A percentile compares a stretch with the other conserved stretches of the same genome.
These are phyloP conservation scores for Gallinago stenura DNA, from an alignment of 2,797 vertebrate species.

Conservation along the genomic window DNA sequence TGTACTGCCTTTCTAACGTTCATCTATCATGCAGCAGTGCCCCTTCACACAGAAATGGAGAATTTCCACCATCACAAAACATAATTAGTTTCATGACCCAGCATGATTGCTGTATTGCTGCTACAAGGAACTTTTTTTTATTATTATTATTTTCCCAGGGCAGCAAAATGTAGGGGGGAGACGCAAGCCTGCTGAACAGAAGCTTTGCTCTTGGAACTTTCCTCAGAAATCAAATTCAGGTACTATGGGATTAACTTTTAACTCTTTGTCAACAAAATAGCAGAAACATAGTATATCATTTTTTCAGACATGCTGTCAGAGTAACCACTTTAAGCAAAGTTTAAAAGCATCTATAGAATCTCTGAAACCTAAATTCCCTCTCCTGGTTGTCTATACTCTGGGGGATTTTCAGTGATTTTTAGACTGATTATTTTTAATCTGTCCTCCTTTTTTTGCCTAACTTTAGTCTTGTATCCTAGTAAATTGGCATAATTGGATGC, in stretches of 20 bases:
- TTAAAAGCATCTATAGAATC: not conserved
- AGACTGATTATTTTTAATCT: not conserved
- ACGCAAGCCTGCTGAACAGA: not conserved
- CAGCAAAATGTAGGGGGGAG: not conserved
- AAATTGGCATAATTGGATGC: not conserved
- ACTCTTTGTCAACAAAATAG: constrained; percentile 55
- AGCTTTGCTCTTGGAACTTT: constrained; percentile 56
- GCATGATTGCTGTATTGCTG: constrained; percentile 55
- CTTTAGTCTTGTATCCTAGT: not conserved
- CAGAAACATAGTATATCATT: not conserved
- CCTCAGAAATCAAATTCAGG: constrained; percentile 53
- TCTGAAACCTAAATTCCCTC: not conserved
- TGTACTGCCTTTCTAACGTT: constrained; percentile 71
- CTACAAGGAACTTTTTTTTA: constrained; percentile 36
- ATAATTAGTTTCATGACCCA: constrained; percentile 81
- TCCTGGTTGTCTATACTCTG: not conserved
- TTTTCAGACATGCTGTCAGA: not conserved
- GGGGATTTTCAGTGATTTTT: not conserved
- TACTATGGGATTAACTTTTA: constrained; percentile 37
- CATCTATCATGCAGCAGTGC: constrained; percentile 72
- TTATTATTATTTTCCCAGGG: constrained; percentile 15
- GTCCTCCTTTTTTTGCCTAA: not conserved
- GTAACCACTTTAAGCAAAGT: not conserved
- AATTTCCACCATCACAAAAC: constrained; percentile 77
- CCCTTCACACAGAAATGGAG: constrained; percentile 72